phyloP scores from a whole-genome alignment of 2,113 vertebrate genomes.

The Cheilinus undulatus region DNA sequence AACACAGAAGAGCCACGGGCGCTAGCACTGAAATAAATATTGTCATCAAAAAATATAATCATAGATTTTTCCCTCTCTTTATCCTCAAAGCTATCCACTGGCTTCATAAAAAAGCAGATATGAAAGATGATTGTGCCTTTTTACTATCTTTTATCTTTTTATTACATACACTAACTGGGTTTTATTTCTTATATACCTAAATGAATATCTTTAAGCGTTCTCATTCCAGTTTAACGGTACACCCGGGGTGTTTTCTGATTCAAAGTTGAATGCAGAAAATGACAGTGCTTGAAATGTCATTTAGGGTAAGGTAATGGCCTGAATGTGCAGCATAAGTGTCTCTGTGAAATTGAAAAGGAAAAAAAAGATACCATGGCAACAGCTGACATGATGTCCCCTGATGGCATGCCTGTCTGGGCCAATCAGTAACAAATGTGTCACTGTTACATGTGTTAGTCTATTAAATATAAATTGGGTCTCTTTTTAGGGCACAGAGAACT shows the following conservation, averaged over 20 bases:
- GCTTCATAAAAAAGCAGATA: conserved; percentile 22
- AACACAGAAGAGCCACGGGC: conserved; percentile 9
- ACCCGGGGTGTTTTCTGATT: conserved; percentile 3
- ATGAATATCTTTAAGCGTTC: conserved; percentile 14
- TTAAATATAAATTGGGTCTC: conserved; percentile 10
- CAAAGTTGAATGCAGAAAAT: conserved; percentile 35
- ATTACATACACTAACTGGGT: conserved; percentile 19
- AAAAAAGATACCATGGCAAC: conserved; percentile 38
- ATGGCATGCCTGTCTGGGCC: conserved; percentile 14
- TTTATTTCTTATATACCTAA: conserved; percentile 22
- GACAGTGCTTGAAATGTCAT: conserved; percentile 47
- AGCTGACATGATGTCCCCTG: conserved; percentile 25
- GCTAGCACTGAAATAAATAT: conserved; percentile 23
- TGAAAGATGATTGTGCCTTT: conserved; percentile 37
- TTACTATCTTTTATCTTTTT: no score
- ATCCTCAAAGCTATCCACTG: conserved; percentile 25
- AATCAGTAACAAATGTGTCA: conserved; percentile 33
- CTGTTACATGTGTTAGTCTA: conserved; percentile 2
- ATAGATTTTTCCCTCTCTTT: conserved; percentile 1
- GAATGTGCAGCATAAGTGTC: conserved; percentile 39
- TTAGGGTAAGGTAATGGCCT: conserved; percentile 41
- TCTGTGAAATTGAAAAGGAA: conserved; percentile 31
- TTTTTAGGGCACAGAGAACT: not conserved
- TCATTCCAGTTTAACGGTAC: not conserved
- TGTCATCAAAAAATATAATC: conserved; percentile 26